Evolutionary conservation across 2,113 vertebrate genomes (phyloP).

Genomic region (Dolichotis patagonum): DNA sequence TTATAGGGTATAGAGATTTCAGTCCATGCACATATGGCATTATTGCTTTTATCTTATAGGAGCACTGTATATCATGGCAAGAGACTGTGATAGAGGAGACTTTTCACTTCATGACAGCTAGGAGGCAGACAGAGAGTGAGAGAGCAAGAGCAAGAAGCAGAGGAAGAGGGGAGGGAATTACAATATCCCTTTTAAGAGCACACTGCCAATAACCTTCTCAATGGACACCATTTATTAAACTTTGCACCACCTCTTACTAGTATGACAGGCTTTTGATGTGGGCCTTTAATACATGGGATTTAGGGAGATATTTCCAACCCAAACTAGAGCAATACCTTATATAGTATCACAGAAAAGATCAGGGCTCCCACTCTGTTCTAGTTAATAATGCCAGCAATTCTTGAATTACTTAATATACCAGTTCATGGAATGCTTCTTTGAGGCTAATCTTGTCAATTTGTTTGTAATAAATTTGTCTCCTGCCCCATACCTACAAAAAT

Average conservation of each 20-base stretch:
- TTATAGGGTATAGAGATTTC: not conserved
- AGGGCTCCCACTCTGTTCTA: not conserved
- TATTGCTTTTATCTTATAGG: not conserved
- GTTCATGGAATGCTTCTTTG: conserved; percentile 38
- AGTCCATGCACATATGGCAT: not conserved
- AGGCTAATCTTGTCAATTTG: not conserved
- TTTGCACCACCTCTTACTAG: not conserved
- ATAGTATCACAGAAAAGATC: not conserved
- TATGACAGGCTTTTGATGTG: not conserved
- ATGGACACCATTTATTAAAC: not conserved
- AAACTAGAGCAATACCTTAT: not conserved
- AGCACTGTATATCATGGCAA: not conserved
- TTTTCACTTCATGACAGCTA: not conserved
- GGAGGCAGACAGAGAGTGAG: not conserved
- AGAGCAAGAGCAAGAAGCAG: not conserved
- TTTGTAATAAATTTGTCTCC: not conserved
- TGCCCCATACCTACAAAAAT: not conserved
- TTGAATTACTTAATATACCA: not conserved
- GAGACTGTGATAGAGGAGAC: not conserved
- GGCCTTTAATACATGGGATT: not conserved
- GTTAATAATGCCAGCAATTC: not conserved
- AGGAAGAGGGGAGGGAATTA: not conserved
- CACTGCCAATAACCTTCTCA: not conserved
- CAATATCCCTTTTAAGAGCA: not conserved
- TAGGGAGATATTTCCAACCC: not conserved